phyloP scores from a whole-genome alignment of 2,113 vertebrate species.

The Micromys minutus region DNA sequence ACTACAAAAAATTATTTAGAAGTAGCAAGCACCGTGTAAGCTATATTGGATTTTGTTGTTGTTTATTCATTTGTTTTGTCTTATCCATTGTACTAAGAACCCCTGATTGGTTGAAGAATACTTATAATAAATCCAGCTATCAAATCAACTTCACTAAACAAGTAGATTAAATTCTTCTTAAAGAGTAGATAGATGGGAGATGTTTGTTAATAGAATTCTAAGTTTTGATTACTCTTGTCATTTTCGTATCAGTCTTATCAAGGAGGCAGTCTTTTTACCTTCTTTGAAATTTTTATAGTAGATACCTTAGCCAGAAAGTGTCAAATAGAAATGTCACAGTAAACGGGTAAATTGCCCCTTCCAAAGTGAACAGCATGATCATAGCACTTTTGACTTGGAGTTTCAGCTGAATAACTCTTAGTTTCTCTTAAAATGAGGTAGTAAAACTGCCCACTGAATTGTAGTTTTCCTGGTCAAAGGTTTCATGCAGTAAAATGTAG shows the following conservation, averaged over 20 bases:
- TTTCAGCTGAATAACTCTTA: conserved; percentile 36
- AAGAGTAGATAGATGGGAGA: conserved; percentile 40
- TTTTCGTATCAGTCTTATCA: conserved; percentile 43
- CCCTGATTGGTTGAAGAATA: conserved; percentile 6
- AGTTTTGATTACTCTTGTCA: conserved; percentile 9
- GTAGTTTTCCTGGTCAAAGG: conserved; percentile 21
- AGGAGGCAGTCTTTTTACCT: no score
- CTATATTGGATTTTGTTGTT: neutral
- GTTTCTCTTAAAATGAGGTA: conserved; percentile 28
- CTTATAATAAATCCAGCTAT: conserved; percentile 15
- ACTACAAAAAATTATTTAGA: neutral
- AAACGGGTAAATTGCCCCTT: neutral
- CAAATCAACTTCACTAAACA: conserved; percentile 58
- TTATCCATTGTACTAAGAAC: neutral
- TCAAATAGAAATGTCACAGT: conserved; percentile 26
- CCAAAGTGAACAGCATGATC: conserved; percentile 7
- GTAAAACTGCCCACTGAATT: conserved; percentile 10
- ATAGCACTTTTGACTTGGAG: neutral
- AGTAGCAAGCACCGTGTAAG: neutral
- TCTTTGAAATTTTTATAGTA: neutral
- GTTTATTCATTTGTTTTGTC: conserved; percentile 34
- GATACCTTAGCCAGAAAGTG: neutral
- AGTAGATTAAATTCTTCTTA: conserved; percentile 53
- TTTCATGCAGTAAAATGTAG: conserved; percentile 39
- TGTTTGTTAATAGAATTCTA: conserved; percentile 46